These are phyloP conservation scores for Oikopleura albicans DNA, from an alignment of 23 tunicate genomes.

Conservation along the genomic window DNA sequence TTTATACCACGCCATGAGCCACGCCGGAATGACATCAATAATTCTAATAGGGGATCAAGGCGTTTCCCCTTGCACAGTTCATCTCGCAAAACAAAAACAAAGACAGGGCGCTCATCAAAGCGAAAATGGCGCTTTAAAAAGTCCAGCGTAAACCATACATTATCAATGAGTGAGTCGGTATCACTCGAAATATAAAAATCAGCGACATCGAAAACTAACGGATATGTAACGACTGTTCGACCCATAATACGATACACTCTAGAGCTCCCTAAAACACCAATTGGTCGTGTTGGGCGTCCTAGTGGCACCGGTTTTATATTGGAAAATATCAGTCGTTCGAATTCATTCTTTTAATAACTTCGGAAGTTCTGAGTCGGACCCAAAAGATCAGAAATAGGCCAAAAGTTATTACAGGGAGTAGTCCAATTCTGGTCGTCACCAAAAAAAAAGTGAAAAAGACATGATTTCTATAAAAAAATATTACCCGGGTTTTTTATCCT, in stretches of 20 bases:
- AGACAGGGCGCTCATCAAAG: conserved; percentile 49
- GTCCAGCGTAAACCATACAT: conserved; percentile 42
- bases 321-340: no score
- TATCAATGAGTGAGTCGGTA: conserved; percentile 58
- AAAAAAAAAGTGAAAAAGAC: no score
- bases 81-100: conserved; percentile 50
- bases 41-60: conserved; percentile 43
- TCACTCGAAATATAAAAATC: conserved; percentile 92
- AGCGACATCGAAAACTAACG: conserved; percentile 65
- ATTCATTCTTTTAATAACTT: no score
- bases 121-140: conserved; percentile 54
- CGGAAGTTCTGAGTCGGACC: no score
- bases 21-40: not conserved
- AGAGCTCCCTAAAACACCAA: conserved; percentile 57
- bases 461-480: no score
- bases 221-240: conserved; percentile 55
- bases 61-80: conserved; percentile 39
- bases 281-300: conserved; percentile 76
- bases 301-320: no score
- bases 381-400: no score
- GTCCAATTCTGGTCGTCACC: no score
- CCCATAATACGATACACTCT: conserved; percentile 72
- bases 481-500: no score
- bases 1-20: not conserved
- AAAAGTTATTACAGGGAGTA: no score